Percentiles rank a stretch among this genome's conserved stretches.
These are phyloP conservation scores for Noctua pronuba DNA, from an alignment of 2,888 invertebrate species.

Conservation along the genomic window DNA sequence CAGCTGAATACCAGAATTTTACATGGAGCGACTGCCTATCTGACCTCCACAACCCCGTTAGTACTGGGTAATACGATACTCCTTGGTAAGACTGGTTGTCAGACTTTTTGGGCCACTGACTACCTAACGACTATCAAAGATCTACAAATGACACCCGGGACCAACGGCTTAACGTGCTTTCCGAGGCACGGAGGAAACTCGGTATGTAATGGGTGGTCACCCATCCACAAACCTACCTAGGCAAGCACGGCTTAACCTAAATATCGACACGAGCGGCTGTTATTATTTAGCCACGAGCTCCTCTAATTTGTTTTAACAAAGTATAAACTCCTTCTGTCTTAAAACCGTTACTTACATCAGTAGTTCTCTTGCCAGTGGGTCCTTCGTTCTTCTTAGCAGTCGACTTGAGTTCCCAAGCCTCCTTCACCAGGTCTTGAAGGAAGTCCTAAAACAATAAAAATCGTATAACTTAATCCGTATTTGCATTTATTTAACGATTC, in stretches of 20 bases:
- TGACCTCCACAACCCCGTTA: not conserved
- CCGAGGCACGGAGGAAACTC: no score
- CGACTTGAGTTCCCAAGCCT: constrained; percentile 71
- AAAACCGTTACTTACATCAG: constrained; percentile 67
- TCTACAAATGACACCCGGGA: not conserved
- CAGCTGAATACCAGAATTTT: no score
- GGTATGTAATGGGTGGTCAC: no score
- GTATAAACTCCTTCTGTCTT: not conserved
- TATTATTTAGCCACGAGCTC: no score
- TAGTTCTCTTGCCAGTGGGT: constrained; percentile 64
- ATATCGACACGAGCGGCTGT: no score
- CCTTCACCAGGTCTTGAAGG: constrained; percentile 76
- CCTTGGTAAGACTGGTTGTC: not conserved
- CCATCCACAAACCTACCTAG: no score
- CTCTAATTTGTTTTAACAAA: not conserved
- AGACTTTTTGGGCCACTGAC: not conserved
- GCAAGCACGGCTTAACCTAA: no score
- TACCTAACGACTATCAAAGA: not conserved
- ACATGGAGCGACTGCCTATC: not conserved
- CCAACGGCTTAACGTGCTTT: no score
- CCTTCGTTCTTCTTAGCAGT: constrained; percentile 61
- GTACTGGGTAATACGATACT: not conserved
- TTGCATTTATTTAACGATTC: no score
- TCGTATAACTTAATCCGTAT: not conserved
- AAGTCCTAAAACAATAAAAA: constrained; percentile 74